A percentile compares a stretch with the other conserved stretches of the same genome.
Evolutionary conservation across 2,113 vertebrate species (phyloP).

Genomic region (Hyla sarda): DNA sequence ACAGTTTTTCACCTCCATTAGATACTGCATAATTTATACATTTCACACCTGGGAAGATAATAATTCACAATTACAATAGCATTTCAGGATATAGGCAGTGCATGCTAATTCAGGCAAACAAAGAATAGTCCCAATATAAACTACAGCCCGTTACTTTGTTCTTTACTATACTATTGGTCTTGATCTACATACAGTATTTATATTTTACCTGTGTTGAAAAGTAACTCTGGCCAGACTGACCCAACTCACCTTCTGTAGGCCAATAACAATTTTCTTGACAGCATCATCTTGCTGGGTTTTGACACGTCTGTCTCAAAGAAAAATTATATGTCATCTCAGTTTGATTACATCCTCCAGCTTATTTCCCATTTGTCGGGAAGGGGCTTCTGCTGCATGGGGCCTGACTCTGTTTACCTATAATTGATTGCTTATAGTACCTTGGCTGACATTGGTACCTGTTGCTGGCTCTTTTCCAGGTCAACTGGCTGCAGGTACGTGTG

Average conservation of each 20-base stretch:
- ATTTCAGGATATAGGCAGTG: slow-evolving; percentile 30
- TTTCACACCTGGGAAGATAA: slow-evolving; percentile 58
- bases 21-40: slow-evolving; percentile 59
- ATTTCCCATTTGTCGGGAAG: slow-evolving; percentile 66
- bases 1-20: slow-evolving; percentile 59
- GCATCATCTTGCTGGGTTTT: slow-evolving; percentile 63
- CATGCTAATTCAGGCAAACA: slow-evolving; percentile 12
- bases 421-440: slow-evolving; percentile 66
- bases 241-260: slow-evolving; percentile 61
- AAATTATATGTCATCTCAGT: slow-evolving; percentile 64
- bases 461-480: slow-evolving; percentile 85
- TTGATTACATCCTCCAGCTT: slow-evolving; percentile 67
- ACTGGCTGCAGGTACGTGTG: slow-evolving; percentile 96
- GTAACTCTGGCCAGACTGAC: slow-evolving; percentile 60
- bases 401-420: slow-evolving; percentile 55
- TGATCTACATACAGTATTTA: neutral
- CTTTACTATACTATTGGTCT: neutral
- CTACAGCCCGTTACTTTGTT: neutral
- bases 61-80: slow-evolving; percentile 53
- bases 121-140: neutral
- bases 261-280: slow-evolving; percentile 65
- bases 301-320: slow-evolving; percentile 63
- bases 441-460: slow-evolving; percentile 71
- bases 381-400: slow-evolving; percentile 63
- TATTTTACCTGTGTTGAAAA: slow-evolving; percentile 38